phyloP scores from a whole-genome alignment of 2,113 vertebrate species.

The Silurus meridionalis region DNA sequence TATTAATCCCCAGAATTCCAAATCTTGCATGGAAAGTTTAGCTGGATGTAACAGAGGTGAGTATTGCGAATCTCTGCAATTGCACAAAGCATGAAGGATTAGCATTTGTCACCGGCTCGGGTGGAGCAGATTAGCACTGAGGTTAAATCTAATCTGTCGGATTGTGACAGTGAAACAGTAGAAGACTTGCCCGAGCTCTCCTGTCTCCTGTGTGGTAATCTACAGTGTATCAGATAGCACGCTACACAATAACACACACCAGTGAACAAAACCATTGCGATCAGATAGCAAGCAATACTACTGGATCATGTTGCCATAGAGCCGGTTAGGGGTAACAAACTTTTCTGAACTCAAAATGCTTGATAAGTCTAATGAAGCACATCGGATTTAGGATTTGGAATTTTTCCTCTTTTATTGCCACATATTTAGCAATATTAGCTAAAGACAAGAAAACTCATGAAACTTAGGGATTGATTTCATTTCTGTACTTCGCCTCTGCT shows the following conservation, averaged over 20 bases:
- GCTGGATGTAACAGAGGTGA: not conserved
- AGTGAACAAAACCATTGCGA: not conserved
- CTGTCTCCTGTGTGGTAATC: not conserved
- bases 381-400: too few relatives aligned
- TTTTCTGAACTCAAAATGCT: not conserved
- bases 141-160: slow-evolving; percentile 34
- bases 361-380: not conserved
- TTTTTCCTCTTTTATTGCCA: not conserved
- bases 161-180: slow-evolving; percentile 5
- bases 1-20: not conserved
- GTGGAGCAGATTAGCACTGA: slow-evolving; percentile 37
- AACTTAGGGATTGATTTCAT: not conserved
- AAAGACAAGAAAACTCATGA: not conserved
- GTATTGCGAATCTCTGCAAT: not conserved
- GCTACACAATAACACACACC: not conserved
- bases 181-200: not conserved
- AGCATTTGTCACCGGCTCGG: not conserved
- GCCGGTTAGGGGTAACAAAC: not conserved
- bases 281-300: slow-evolving; percentile 16
- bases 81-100: not conserved
- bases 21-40: not conserved
- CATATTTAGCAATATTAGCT: not conserved
- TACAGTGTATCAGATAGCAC: not conserved
- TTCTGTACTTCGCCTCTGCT: not conserved
- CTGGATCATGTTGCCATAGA: slow-evolving; percentile 6